These are phyloP conservation scores for Magallana gigas DNA, from an alignment of 1,140 invertebrate genomes.

Conservation along the genomic window DNA sequence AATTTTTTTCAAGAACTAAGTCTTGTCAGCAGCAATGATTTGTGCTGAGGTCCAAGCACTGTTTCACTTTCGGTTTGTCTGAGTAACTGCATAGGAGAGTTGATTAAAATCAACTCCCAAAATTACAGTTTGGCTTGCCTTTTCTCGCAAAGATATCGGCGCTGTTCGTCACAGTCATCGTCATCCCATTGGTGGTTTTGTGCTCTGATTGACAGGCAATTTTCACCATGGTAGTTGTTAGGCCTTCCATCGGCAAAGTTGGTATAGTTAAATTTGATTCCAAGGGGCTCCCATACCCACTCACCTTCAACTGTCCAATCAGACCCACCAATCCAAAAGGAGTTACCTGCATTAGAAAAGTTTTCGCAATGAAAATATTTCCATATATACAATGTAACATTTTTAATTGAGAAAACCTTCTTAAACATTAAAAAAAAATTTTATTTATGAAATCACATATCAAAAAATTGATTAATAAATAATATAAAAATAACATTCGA, in stretches of 20 bases:
- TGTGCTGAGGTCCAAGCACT: no score
- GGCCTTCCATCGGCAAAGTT: slow-evolving; percentile 4
- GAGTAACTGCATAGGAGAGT: no score
- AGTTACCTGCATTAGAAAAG: background rate
- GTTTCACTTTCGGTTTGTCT: no score
- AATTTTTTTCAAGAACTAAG: no score
- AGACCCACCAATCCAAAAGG: slow-evolving; percentile 1
- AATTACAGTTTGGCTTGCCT: background rate
- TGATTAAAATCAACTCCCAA: no score
- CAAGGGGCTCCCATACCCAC: slow-evolving; percentile 7
- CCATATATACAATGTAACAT: no score
- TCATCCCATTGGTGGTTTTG: background rate
- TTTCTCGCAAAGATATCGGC: background rate
- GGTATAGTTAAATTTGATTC: background rate
- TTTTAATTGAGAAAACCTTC: background rate
- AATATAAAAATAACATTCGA: no score
- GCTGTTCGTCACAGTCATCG: slow-evolving; percentile 24
- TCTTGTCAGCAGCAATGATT: no score
- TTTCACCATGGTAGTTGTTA: slow-evolving; percentile 4
- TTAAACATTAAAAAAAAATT: no score
- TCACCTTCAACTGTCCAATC: slow-evolving; percentile 6
- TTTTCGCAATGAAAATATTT: no score
- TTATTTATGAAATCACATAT: no score
- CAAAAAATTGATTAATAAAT: no score
- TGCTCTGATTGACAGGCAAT: background rate